Conservation (phyloP, 2,113 vertebrate genomes). For the Grus americana region DNA sequence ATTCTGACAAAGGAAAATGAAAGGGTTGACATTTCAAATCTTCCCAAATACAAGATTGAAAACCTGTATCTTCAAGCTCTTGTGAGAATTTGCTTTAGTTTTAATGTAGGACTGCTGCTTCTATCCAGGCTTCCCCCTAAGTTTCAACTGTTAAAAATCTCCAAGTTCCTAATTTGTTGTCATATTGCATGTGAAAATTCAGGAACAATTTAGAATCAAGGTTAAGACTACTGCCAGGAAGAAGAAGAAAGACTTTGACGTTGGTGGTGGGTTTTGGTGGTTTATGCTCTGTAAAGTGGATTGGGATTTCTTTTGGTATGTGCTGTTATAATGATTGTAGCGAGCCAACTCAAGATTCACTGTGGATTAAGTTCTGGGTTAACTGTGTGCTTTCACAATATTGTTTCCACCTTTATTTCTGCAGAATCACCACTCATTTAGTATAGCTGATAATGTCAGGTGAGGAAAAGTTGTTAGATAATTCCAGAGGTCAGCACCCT, state of each 20-base stretch:
- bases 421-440: not conserved
- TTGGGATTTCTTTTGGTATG: not conserved
- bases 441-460: not conserved
- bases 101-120: not conserved
- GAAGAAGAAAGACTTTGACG: not conserved
- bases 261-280: rapidly evolving
- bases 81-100: not conserved
- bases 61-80: not conserved
- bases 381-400: not conserved
- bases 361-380: not conserved
- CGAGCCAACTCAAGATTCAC: not conserved
- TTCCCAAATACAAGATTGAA: not conserved
- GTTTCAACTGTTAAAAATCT: not conserved
- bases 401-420: not conserved
- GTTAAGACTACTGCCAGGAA: not conserved
- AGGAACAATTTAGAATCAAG: not conserved
- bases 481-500: not conserved
- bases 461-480: not conserved
- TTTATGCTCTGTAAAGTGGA: not conserved
- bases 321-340: not conserved
- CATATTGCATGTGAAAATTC: not conserved
- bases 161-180: not conserved
- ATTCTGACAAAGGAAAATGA: not conserved
- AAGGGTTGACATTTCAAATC: not conserved
- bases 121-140: not conserved